Evolutionary conservation across 2,113 vertebrate genomes (phyloP).

Genomic region (Podilymbus podiceps): DNA sequence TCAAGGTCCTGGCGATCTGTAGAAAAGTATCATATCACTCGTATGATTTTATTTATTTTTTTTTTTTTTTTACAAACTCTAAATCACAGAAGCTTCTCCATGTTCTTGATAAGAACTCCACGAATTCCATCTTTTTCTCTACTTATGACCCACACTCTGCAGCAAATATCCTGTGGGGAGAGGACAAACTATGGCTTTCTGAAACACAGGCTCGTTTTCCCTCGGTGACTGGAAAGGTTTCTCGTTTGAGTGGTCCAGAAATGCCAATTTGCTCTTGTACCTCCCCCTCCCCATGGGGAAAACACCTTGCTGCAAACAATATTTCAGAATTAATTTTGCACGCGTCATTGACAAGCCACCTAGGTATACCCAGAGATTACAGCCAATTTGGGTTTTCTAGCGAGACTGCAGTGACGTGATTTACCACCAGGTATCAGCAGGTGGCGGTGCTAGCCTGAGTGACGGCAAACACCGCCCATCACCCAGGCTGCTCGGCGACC

Average conservation of each 20-base stretch:
- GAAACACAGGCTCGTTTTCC: neutral
- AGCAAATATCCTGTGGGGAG: neutral
- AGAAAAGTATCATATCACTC: neutral
- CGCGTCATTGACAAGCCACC: neutral
- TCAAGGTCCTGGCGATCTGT: constrained; percentile 94
- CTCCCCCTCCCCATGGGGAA: neutral
- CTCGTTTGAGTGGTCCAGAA: neutral
- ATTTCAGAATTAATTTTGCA: neutral
- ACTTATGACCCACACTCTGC: neutral
- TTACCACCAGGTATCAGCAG: constrained; percentile 59
- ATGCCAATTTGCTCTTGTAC: neutral
- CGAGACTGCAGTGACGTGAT: neutral
- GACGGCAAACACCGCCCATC: neutral
- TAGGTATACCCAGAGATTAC: neutral
- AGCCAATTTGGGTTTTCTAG: neutral
- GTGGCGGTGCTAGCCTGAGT: constrained; percentile 62
- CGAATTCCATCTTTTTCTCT: neutral
- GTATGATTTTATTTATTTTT: neutral
- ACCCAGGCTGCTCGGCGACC: neutral
- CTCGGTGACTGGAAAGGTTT: neutral
- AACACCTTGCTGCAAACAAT: neutral
- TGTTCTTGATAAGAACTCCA: neutral
- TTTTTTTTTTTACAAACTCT: neutral
- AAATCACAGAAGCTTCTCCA: neutral
- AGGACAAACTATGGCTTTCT: neutral